Conservation (phyloP, 2,797 vertebrate species). For the Rhabdomys pumilio region DNA sequence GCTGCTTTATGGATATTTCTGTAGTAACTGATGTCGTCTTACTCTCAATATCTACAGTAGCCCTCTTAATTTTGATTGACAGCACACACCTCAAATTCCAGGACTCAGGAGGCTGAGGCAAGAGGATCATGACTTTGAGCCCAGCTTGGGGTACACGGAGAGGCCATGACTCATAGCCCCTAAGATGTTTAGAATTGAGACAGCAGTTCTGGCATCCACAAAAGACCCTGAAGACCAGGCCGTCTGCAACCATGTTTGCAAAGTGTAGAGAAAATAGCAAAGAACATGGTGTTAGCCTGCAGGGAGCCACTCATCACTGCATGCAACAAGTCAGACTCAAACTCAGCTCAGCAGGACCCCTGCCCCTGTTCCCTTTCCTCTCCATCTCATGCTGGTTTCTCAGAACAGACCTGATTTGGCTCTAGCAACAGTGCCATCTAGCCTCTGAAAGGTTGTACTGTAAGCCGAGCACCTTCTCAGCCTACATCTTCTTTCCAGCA, state of each 20-base stretch:
- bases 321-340: background rate
- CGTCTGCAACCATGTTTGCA: background rate
- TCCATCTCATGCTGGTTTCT: background rate
- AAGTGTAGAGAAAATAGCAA: background rate
- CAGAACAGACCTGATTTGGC: conserved; percentile 48
- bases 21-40: background rate
- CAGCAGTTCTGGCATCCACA: background rate
- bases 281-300: background rate
- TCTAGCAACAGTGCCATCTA: conserved; percentile 88
- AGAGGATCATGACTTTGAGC: background rate
- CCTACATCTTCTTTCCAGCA: background rate
- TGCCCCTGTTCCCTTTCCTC: background rate
- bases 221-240: background rate
- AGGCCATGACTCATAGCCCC: background rate
- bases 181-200: background rate
- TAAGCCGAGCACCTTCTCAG: background rate
- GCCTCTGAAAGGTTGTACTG: conserved; percentile 83
- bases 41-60: background rate
- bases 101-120: background rate
- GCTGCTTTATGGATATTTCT: background rate
- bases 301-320: background rate
- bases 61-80: background rate
- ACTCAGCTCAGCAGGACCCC: background rate
- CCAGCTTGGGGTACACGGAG: background rate
- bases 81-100: background rate